Percentiles rank a stretch among this genome's conserved stretches.
Evolutionary conservation across 2,797 vertebrate species (phyloP).

Genomic region (Enteromius unitaeniatus): DNA sequence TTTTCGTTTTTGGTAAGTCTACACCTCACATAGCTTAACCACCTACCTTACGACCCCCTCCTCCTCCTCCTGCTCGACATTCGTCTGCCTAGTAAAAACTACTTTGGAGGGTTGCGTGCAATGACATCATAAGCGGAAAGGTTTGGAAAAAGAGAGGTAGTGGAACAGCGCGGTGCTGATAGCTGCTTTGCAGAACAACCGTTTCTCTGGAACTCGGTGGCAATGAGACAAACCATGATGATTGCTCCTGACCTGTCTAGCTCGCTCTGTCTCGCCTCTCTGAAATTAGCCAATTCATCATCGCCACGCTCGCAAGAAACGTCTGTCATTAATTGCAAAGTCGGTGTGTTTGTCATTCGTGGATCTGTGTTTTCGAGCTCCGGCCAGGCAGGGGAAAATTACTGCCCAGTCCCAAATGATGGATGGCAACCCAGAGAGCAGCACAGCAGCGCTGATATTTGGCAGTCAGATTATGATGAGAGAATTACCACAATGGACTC

Average conservation of each 20-base stretch:
- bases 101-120: constrained; percentile 64
- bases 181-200: constrained; percentile 76
- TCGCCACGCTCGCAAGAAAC: constrained; percentile 62
- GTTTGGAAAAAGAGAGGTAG: constrained; percentile 67
- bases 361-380: constrained; percentile 65
- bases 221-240: constrained; percentile 47
- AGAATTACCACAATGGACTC: constrained; percentile 51
- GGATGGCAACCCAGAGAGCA: constrained; percentile 54
- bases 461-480: constrained; percentile 57
- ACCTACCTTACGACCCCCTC: constrained; percentile 27
- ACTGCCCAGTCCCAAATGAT: constrained; percentile 57
- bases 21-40: constrained; percentile 44
- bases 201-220: constrained; percentile 26
- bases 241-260: constrained; percentile 54
- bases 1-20: constrained; percentile 19
- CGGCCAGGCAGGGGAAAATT: constrained; percentile 57
- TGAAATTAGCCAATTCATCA: constrained; percentile 74
- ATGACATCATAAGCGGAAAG: constrained; percentile 78
- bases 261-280: constrained; percentile 57
- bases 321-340: constrained; percentile 67
- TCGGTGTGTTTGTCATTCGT: constrained; percentile 72
- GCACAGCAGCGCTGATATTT: constrained; percentile 60
- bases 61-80: constrained; percentile 61
- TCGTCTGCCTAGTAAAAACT: constrained; percentile 28
- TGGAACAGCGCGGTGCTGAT: constrained; percentile 77